These are phyloP conservation scores for Ceratitis capitata DNA, from an alignment of 1,140 invertebrate genomes.

Conservation along the genomic window DNA sequence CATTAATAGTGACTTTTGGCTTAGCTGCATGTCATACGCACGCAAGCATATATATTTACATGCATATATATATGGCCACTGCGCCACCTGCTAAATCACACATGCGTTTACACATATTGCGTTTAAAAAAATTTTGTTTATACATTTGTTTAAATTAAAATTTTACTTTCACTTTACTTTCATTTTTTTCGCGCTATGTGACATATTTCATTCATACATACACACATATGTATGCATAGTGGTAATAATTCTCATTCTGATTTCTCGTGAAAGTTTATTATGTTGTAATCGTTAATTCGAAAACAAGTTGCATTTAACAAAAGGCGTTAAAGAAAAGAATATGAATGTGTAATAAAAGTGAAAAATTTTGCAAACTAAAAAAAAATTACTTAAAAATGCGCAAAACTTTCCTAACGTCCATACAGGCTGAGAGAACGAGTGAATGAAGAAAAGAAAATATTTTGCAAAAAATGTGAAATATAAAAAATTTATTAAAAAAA, in stretches of 20 bases:
- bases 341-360: background rate
- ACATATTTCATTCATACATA: too few species aligned
- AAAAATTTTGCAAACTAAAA: background rate
- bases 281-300: background rate
- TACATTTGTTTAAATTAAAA: too few species aligned
- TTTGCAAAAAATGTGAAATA: too few species aligned
- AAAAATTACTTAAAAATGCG: background rate
- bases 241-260: background rate
- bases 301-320: background rate
- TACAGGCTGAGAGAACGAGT: background rate
- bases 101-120: background rate
- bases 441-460: too few species aligned
- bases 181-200: background rate
- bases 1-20: background rate
- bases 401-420: background rate
- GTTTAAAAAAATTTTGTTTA: too few species aligned
- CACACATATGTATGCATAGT: too few species aligned
- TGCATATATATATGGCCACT: background rate
- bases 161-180: slow-evolving; percentile 13
- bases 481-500: too few species aligned
- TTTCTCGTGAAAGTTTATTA: slow-evolving; percentile 9
- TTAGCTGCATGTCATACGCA: background rate
- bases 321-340: background rate
- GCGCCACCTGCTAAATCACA: background rate
- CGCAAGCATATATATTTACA: background rate